Base-by-base conservation (phyloP, 1,140 invertebrate genomes). In the Drosophila cardini region DNA sequence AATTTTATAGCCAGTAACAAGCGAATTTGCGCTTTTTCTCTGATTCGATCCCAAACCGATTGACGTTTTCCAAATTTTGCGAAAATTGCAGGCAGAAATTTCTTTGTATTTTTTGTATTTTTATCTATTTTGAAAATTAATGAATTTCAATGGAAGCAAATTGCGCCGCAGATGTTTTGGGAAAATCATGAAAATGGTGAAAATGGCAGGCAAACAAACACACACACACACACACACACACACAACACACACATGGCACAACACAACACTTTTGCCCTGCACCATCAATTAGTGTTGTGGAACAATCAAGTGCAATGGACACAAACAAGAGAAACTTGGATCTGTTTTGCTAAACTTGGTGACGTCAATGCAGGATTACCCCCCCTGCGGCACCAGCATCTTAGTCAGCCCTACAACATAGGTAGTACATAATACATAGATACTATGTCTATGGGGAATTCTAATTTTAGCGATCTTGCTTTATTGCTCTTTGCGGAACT, bases 61-160 rank as follows among this genome's bases (percentile, higher is more conserved):
- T 72, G 73, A 76, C 73, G 73, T 62, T 67, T 57, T 72, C 73
- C 69, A 76, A 72, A 76, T 70, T 70, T 63, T 36, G 53, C 63
- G 38, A 18, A 60, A 53, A 65, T 78, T 55, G 60, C 52, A 15
- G 55, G 76, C 72, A 75, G 21, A 50, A 34, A 58, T 36, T 70
- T 30, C n/a, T 69, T 52, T 26, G 21, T 26, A 26, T 26, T 72
- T 72, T 68, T 48, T 56, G 40, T 72, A 13, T 48, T 79, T 80
- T 69, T 50, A 74, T 89, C 70, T 89, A 65, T 84, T 80, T 79
- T 56, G 9, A 57, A 78, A 72, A 68, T 70, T 83, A 76, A 77
- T 64, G 43, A 32, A 62, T 42, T 83, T 80, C 64, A 80, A 63
- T 84, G 69, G 80, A 85, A 76, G 52, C 18, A 60, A 73, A 86